A percentile compares a stretch with the other conserved stretches of the same genome.
Evolutionary conservation across 2,113 vertebrate genomes (phyloP).

Genomic region (human (Homo sapiens)): GRCh38 chr13:56578001-56578500

Average conservation of each 20-base stretch:
- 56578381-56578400: background rate
- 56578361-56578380: background rate
- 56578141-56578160: no score
- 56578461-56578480: background rate
- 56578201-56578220: background rate
- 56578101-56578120: no score
- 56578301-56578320: background rate
- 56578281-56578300: background rate
- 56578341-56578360: background rate
- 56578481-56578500: background rate
- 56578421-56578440: background rate
- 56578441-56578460: background rate
- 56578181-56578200: no score
- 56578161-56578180: no score
- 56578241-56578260: background rate
- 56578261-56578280: background rate
- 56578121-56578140: no score
- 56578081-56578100: no score
- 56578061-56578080: no score
- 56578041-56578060: no score
- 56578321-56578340: background rate
- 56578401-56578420: background rate
- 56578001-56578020: no score
- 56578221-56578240: background rate
- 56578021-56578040: no score